These are phyloP conservation scores for Centrocercus urophasianus DNA, from an alignment of 2,113 vertebrate genomes.

Conservation along the genomic window DNA sequence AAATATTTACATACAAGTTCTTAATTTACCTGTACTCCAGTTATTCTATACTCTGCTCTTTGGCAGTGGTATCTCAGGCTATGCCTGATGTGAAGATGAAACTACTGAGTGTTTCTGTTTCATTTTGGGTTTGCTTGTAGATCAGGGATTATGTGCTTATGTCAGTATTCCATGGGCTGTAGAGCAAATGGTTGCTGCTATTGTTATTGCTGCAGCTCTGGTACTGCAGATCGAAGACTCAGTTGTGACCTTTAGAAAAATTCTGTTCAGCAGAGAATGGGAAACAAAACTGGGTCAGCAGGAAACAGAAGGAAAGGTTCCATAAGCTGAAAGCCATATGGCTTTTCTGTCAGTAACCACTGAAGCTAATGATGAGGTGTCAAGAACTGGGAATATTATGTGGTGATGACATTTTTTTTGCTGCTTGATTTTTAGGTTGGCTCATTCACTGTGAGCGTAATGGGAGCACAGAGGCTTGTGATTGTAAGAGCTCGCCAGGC, in stretches of 20 bases:
- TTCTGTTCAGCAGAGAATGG: constrained; percentile 3
- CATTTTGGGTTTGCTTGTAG: not conserved
- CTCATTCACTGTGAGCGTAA: not conserved
- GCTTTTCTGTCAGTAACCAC: constrained; percentile 1
- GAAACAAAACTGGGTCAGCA: not conserved
- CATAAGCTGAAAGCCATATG: not conserved
- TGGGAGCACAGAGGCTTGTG: not conserved
- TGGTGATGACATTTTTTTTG: constrained; percentile 31
- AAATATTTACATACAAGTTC: constrained; percentile 79
- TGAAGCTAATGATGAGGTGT: constrained; percentile 39
- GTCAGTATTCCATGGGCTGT: not conserved
- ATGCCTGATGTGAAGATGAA: not conserved
- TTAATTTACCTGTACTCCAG: constrained; percentile 58
- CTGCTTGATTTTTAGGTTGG: constrained; percentile 15
- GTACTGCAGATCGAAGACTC: not conserved
- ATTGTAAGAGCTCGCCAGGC: not conserved
- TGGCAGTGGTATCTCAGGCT: not conserved
- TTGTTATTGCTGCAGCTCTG: not conserved
- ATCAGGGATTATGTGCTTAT: not conserved
- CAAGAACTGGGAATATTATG: constrained; percentile 7
- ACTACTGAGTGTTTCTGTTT: accelerated
- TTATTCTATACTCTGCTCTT: constrained; percentile 29
- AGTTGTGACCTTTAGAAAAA: constrained; percentile 27
- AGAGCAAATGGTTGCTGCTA: not conserved
- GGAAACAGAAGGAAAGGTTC: constrained; percentile 6